Evolutionary conservation across 2,797 vertebrate species (phyloP).

Genomic region (Pterois miles): DNA sequence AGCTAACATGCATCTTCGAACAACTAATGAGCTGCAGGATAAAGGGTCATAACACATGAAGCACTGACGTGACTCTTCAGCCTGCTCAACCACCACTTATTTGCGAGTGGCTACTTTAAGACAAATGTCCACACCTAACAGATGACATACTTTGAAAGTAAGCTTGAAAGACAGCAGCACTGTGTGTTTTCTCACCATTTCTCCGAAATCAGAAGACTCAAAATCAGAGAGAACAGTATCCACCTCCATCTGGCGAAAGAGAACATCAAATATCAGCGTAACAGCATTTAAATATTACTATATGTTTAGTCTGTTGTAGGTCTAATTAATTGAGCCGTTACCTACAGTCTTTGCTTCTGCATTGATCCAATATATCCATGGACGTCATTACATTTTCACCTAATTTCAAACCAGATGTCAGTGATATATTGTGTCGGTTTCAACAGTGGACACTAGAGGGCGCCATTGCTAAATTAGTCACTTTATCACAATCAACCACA

Average conservation of each 20-base stretch:
- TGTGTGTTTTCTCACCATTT: conserved; percentile 87
- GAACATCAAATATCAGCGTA: background rate
- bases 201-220: conserved; percentile 96
- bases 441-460: conserved; percentile 51
- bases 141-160: background rate
- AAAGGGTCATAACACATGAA: background rate
- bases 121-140: background rate
- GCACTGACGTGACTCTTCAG: background rate
- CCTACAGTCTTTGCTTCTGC: background rate
- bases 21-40: background rate
- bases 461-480: background rate
- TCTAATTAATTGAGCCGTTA: accelerated
- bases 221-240: conserved; percentile 93
- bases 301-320: background rate
- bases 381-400: background rate
- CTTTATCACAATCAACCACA: background rate
- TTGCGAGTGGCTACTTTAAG: background rate
- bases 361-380: background rate
- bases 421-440: background rate
- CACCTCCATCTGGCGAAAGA: conserved; percentile 88
- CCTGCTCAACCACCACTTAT: background rate
- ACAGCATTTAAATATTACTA: background rate
- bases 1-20: background rate
- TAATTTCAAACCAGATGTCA: background rate
- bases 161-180: background rate